phyloP scores from a whole-genome alignment of 2,113 vertebrate species.

The Microtus ochrogaster region DNA sequence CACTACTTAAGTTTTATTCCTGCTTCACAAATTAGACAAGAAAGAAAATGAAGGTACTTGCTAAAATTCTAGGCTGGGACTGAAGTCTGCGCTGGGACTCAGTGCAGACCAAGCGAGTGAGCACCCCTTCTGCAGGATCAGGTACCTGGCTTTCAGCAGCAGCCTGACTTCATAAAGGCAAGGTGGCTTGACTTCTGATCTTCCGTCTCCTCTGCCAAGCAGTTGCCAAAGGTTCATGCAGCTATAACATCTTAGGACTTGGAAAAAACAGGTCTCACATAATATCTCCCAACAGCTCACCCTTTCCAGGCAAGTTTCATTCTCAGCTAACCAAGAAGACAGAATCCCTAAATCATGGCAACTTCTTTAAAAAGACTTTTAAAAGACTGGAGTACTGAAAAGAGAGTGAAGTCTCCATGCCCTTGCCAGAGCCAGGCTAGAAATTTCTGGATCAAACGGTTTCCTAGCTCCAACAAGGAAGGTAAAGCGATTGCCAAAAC shows the following conservation, averaged over 20 bases:
- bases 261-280: not conserved
- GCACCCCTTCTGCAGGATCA: not conserved
- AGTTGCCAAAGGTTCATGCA: not conserved
- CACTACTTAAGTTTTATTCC: not conserved
- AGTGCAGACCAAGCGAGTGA: not conserved
- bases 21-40: not conserved
- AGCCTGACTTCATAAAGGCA: not conserved
- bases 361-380: not conserved
- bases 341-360: not conserved
- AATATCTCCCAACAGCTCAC: not conserved
- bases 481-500: conserved; percentile 56
- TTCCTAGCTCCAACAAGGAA: conserved; percentile 61
- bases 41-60: not conserved
- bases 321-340: not conserved
- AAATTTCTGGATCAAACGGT: conserved; percentile 50
- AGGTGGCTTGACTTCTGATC: not conserved
- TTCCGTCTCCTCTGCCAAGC: not conserved
- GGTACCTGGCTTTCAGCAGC: not conserved
- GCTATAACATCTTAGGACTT: not conserved
- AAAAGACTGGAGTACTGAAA: conserved; percentile 38
- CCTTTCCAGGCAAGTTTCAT: not conserved
- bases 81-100: not conserved
- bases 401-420: not conserved
- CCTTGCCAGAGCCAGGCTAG: conserved; percentile 36
- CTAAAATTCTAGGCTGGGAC: not conserved